Base-by-base conservation (phyloP, 2,797 vertebrate species). In the Caiman crocodilus region DNA sequence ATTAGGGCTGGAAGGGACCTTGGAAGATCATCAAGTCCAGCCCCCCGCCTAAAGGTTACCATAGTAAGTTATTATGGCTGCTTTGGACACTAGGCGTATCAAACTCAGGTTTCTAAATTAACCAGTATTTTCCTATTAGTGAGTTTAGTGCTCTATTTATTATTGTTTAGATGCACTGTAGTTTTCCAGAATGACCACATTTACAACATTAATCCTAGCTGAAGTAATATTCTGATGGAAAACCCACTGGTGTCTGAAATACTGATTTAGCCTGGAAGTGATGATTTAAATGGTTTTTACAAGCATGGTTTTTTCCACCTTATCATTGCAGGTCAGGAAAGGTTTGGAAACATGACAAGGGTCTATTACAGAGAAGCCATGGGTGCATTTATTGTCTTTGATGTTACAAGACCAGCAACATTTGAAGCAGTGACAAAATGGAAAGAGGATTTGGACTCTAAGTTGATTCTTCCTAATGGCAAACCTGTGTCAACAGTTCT, bases 271-370 rank as follows among this genome's bases (percentile, higher is more conserved):
- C 65, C 9, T 76, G 64, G 7, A 85, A 94, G 5, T 35, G 69
- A 1, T 82, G 50, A 80, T 85, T 90, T 89, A 95, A 84, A 90
- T 71, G 76, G 73, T 6, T 64, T 56, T 59, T 20, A 28, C 28
- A 63, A 69, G 20, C 7, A 42, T 42, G 23, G 87, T 73, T 20
- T 20, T n/a, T 65, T 3, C 71, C 17, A 92, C 79, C 50, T 92
- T 80, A 89, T 95, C 85, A 60, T 91, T 25, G 75, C 88, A 99
- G 99, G 99, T 95, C 99, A 99, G 97, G 99, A 99, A 93, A 98
- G 99, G 79, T 99, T 99, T 96, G 99, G 99, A 94, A 99, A 99
- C 97, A 99, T 99, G 99, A 99, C 99, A 1, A 98, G 99, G 4
- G 99, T 99, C 64, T 99, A 99, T 97, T 99, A 99, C 97, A 98